Conservation (phyloP, 2,888 invertebrate species). For the Clunio marinus region DNA sequence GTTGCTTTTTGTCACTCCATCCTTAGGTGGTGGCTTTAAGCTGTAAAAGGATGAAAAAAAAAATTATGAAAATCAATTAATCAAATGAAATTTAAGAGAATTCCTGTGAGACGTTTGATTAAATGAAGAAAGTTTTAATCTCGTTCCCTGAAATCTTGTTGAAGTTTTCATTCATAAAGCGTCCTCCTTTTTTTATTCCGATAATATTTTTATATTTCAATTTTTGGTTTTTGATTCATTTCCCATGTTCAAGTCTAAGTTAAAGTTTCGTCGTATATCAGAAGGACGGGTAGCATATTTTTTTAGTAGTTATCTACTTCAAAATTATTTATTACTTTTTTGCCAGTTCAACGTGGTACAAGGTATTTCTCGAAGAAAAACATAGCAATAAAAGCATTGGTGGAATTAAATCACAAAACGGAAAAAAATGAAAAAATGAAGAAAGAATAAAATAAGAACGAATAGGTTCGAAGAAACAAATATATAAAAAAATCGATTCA, state of each 20-base stretch:
- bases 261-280: too few relatives aligned
- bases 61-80: background rate
- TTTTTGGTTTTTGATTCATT: too few relatives aligned
- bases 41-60: conserved; percentile 56
- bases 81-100: background rate
- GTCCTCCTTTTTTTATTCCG: too few relatives aligned
- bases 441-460: background rate
- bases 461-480: conserved; percentile 19
- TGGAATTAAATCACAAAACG: conserved; percentile 19
- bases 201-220: too few relatives aligned
- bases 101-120: background rate
- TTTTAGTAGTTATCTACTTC: conserved; percentile 11
- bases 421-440: background rate
- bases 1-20: conserved; percentile 93
- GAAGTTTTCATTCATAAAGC: too few relatives aligned
- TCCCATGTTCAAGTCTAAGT: too few relatives aligned
- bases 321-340: conserved; percentile 23
- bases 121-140: too few relatives aligned
- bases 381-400: conserved; percentile 13
- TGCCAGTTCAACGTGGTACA: conserved; percentile 15
- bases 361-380: background rate
- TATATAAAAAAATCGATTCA: conserved; percentile 17
- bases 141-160: too few relatives aligned
- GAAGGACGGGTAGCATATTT: conserved; percentile 5
- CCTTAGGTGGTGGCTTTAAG: conserved; percentile 90